Conservation (phyloP, 2,113 vertebrate genomes). For the Entosphenus tridentatus region DNA sequence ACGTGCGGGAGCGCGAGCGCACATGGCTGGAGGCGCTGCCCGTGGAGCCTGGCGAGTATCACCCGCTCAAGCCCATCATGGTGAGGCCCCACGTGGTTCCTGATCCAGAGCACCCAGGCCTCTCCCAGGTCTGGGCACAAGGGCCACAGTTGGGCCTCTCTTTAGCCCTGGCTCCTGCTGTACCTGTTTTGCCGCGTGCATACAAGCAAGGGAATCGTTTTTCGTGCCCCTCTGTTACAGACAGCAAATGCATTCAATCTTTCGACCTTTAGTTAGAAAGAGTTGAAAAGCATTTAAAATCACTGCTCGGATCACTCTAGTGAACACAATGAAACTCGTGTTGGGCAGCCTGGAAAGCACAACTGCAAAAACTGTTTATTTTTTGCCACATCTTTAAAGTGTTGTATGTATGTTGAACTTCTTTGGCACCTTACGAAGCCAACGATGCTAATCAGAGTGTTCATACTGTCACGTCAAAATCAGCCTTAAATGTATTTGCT, state of each 20-base stretch:
- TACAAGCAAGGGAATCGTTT: background rate
- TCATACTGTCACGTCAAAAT: background rate
- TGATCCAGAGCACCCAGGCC: background rate
- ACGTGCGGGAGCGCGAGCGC: slow-evolving; percentile 35
- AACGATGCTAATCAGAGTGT: background rate
- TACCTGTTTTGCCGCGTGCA: background rate
- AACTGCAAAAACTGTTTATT: too few species aligned
- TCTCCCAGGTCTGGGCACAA: background rate
- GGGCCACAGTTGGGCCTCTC: background rate
- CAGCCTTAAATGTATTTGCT: background rate
- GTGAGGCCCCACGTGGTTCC: slow-evolving; percentile 22
- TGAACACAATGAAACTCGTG: too few species aligned
- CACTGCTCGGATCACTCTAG: too few species aligned
- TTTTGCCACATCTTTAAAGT: too few species aligned
- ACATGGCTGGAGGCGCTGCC: slow-evolving; percentile 26
- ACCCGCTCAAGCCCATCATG: slow-evolving; percentile 74
- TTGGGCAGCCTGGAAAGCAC: too few species aligned
- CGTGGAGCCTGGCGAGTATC: slow-evolving; percentile 60
- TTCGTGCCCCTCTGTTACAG: background rate
- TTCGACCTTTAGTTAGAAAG: too few species aligned
- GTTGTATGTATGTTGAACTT: background rate
- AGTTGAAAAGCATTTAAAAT: too few species aligned
- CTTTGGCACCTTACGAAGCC: background rate
- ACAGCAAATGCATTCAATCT: too few species aligned
- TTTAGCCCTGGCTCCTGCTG: background rate